Base-by-base conservation (phyloP, 2,113 vertebrate genomes). In the Lontra canadensis region DNA sequence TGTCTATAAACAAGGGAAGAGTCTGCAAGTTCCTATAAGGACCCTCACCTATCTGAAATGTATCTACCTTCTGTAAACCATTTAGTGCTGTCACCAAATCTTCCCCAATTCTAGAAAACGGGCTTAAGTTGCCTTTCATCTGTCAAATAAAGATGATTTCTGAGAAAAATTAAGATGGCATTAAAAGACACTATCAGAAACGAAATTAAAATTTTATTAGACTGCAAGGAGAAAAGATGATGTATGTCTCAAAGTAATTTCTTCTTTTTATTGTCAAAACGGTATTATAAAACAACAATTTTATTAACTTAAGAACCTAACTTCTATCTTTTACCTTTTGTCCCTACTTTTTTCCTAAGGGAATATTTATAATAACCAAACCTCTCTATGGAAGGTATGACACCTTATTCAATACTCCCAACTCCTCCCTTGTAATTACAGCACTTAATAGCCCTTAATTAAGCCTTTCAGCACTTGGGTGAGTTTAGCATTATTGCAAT, bases 111-210 rank as follows among this genome's bases (percentile, higher is more conserved):
- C 20, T 52, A 81, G 61, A 59, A 71, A 83, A 79, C 1, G 71
- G n/a, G 57, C 18, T 29, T 69, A 80, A 47, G 18, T 23, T 61
- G 4, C 10, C 49, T 91, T 90, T 81, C 20, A 79, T 95, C 94
- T 95, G 78, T 84, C 49, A 71, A 92, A 65, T 44, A 89, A 0
- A n/a, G 17, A 57, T 31, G 10, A 87, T 55, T 83, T 73, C 57
- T 83, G 36, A 83, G 61, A 96, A 92, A 89, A 83, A 87, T 76
- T 59, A 73, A 76, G 69, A 78, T 20, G 20, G 59, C 13, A 91
- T 18, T 59, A 89, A 92, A 94, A 78, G 49, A 73, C 26, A 88
- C 29, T n/a, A 18, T 29, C 49, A 89, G 39, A 98, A 94, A 83
- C 6, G 15, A 91, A 88, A 67, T 52, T 87, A 71, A 73, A 87